phyloP scores from a whole-genome alignment of 2,888 invertebrate species.

The Drosophila nigricruria region DNA sequence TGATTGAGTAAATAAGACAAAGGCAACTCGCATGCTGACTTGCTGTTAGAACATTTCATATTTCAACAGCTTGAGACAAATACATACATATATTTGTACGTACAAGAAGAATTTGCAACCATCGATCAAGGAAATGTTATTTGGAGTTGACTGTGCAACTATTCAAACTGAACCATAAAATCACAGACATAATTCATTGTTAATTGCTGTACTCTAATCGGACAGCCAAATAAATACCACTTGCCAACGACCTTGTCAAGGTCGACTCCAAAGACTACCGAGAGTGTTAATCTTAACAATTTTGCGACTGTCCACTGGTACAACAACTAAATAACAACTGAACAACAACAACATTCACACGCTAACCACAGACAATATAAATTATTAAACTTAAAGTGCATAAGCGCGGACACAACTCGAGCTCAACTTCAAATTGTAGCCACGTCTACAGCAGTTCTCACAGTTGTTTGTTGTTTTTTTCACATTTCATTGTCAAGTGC shows the following conservation, averaged over 20 bases:
- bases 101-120: conserved; percentile 4
- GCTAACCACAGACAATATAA: conserved; percentile 28
- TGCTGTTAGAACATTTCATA: neutral
- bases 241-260: conserved; percentile 66
- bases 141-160: neutral
- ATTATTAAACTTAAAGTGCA: conserved; percentile 30
- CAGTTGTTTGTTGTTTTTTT: neutral
- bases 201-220: conserved; percentile 29
- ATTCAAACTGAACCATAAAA: conserved; percentile 9
- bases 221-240: conserved; percentile 35
- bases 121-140: conserved; percentile 17
- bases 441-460: conserved; percentile 4
- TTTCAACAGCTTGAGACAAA: neutral
- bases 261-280: conserved; percentile 32
- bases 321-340: neutral
- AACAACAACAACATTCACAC: conserved; percentile 31
- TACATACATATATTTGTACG: neutral
- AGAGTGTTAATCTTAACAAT: conserved; percentile 30
- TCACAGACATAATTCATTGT: conserved; percentile 18
- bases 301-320: conserved; percentile 26
- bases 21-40: conserved; percentile 1
- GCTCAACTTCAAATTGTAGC: conserved; percentile 36
- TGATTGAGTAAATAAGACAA: conserved; percentile 6
- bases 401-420: conserved; percentile 48
- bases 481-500: conserved; percentile 53